Base-by-base conservation (phyloP, 2,888 invertebrate genomes). In the Sesamia inferens region DNA sequence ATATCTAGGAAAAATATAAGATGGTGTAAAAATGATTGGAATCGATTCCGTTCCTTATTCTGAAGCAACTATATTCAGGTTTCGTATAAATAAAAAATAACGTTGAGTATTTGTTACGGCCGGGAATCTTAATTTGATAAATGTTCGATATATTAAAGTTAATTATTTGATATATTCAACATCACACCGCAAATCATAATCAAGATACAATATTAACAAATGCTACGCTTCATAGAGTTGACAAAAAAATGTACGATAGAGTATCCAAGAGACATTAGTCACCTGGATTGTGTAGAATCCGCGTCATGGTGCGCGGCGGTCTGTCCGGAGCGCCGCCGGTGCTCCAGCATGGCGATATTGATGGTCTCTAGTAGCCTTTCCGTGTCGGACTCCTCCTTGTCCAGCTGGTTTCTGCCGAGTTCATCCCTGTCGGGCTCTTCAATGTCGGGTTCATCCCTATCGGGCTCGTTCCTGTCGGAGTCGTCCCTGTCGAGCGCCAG, bases 331-430 rank as follows among this genome's bases (percentile, higher is more conserved):
- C 89, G 84, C 19, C 88, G 85, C 48, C 91, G 78, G 71, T 88
- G 89, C 84, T 94, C 90, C 86, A 93, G 67, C 88, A 93, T 81
- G 63, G 93, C 93, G 16, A 91, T 88, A 87, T 94, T 94, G 59
- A 94, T 87, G 19, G 93, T 92, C 76, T 94, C 94, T 58, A 94
- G 82, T 24, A 93, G 85, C 57, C 87, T 85, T 71, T 88, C 88
- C 19, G 88, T 69, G 22, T 80, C 71, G 6, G 81, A 51, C 63
- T 87, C 61, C 39, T 65, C 66, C 5, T 51, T 44, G 2, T 76
- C 76, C 4, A 31, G 54, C 4, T 64, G 67, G 16, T 48, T 72
- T 6, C 39, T 39, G 39, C 7, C 39, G 39, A 7, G 58, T 2
- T 64, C 72, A 13, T 48, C 79, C 8, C 39, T 39, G 39, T 39